Evolutionary conservation across 2,888 invertebrate genomes (phyloP).

Genomic region (Pomacea canaliculata): DNA sequence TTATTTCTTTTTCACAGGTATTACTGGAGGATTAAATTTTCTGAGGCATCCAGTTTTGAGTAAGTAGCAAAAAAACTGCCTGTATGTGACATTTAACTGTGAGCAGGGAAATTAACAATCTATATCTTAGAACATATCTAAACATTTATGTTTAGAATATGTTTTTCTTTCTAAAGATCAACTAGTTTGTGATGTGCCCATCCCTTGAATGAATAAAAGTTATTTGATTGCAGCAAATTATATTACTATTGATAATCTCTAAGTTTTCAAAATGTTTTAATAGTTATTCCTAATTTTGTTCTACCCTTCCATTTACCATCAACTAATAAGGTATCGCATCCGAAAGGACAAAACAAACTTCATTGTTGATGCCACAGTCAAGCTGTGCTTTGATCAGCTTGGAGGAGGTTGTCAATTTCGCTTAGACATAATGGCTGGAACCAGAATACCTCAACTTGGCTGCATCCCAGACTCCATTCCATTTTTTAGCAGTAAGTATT

Average conservation of each 20-base stretch:
- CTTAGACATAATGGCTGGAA: constrained; percentile 5
- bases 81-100: too few relatives aligned
- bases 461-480: constrained; percentile 8
- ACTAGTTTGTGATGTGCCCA: too few relatives aligned
- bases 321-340: constrained; percentile 10
- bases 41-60: constrained; percentile 1
- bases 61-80: not conserved
- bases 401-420: constrained; percentile 19
- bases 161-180: too few relatives aligned
- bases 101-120: too few relatives aligned
- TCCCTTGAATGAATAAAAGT: too few relatives aligned
- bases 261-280: too few relatives aligned
- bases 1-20: not conserved
- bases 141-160: too few relatives aligned
- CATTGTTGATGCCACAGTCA: constrained; percentile 28
- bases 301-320: too few relatives aligned
- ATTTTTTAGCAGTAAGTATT: constrained; percentile 5
- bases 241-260: too few relatives aligned
- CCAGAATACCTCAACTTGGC: constrained; percentile 22
- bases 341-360: constrained; percentile 28
- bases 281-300: too few relatives aligned
- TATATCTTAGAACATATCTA: too few relatives aligned
- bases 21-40: not conserved
- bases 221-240: too few relatives aligned
- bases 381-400: constrained; percentile 27